Evolutionary conservation across 2,797 vertebrate species (phyloP).

Genomic region (Xenopus petersii): DNA sequence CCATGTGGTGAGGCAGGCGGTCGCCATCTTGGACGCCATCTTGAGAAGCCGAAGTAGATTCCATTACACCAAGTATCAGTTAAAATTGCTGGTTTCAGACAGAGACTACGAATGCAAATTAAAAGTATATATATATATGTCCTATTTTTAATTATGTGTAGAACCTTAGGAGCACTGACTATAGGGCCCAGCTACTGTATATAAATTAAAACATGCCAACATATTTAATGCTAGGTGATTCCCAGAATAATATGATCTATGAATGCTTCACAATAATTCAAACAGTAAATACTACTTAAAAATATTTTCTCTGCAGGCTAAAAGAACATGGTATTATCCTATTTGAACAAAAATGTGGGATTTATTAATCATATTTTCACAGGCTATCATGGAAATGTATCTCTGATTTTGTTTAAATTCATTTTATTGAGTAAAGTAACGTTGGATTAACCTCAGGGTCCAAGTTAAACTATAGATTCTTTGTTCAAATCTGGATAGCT

Average conservation of each 20-base stretch:
- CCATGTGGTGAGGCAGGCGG: too few relatives aligned
- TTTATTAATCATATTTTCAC: slow-evolving; percentile 64
- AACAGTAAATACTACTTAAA: slow-evolving; percentile 21
- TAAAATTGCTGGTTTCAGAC: too few relatives aligned
- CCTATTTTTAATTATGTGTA: neutral
- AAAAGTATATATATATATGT: too few relatives aligned
- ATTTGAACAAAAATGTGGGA: slow-evolving; percentile 55
- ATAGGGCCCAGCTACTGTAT: neutral
- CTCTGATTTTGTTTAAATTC: slow-evolving; percentile 61
- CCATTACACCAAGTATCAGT: too few relatives aligned
- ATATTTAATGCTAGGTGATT: neutral
- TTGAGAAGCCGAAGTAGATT: too few relatives aligned
- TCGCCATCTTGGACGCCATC: too few relatives aligned
- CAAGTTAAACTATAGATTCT: slow-evolving; percentile 57
- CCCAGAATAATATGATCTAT: slow-evolving; percentile 32
- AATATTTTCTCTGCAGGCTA: slow-evolving; percentile 56
- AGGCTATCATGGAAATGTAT: slow-evolving; percentile 61
- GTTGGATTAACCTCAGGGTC: slow-evolving; percentile 62
- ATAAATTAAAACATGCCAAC: neutral
- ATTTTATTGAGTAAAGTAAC: slow-evolving; percentile 59
- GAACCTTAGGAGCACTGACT: neutral
- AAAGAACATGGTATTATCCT: slow-evolving; percentile 48
- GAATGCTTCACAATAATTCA: slow-evolving; percentile 46
- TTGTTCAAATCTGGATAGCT: slow-evolving; percentile 60
- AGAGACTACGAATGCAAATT: too few relatives aligned